Conservation (phyloP, 2,797 vertebrate genomes). For the Sarcoramphus papa region DNA sequence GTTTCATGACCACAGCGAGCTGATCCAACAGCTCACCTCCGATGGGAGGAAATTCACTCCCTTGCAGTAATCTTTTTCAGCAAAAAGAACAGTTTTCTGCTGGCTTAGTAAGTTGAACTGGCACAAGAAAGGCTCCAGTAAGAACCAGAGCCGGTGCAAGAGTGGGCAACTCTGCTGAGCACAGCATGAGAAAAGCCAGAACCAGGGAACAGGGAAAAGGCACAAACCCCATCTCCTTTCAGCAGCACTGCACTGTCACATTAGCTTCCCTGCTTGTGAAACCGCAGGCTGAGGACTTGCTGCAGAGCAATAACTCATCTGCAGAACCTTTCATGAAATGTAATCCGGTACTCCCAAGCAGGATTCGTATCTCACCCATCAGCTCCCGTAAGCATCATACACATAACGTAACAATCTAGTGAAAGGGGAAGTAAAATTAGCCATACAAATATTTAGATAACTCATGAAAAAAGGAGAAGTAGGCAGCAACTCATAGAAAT, state of each 20-base stretch:
- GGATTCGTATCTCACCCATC: not conserved
- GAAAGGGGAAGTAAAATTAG: constrained; percentile 23
- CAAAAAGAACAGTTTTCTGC: not conserved
- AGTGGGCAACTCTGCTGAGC: not conserved
- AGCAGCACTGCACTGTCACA: not conserved
- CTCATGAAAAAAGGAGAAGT: not conserved
- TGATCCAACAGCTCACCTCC: not conserved
- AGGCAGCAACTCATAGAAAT: not conserved
- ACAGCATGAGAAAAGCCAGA: not conserved
- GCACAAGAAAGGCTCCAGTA: not conserved
- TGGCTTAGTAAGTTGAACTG: not conserved
- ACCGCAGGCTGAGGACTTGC: not conserved
- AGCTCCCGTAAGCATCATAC: not conserved
- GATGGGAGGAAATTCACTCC: not conserved
- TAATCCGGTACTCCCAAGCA: not conserved
- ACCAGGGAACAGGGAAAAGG: not conserved
- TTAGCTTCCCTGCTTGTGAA: not conserved
- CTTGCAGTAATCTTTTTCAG: not conserved
- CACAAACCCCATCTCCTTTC: not conserved
- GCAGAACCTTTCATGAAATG: not conserved
- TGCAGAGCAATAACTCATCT: not conserved
- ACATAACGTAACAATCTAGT: not conserved
- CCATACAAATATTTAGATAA: constrained; percentile 9
- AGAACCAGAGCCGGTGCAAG: not conserved
- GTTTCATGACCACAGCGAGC: not conserved